phyloP scores from a whole-genome alignment of 2,797 vertebrate genomes.

The Pseudochirops corinnae region DNA sequence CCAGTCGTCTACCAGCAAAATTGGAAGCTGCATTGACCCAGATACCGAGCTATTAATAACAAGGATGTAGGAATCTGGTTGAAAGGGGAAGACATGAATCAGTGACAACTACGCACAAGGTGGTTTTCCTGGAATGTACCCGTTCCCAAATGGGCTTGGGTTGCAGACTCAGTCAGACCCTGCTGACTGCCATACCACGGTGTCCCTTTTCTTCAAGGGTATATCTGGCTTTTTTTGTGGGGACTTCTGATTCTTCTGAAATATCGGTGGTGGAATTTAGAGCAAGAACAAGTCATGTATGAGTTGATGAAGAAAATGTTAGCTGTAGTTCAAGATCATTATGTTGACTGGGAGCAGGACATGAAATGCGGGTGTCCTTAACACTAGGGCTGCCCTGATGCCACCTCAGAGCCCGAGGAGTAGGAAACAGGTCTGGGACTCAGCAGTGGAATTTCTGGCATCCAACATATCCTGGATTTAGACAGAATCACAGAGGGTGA shows the following conservation, averaged over 20 bases:
- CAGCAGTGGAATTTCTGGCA: slow-evolving; percentile 88
- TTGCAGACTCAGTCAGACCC: slow-evolving; percentile 85
- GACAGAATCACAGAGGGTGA: slow-evolving; percentile 86
- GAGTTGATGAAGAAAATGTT: slow-evolving; percentile 90
- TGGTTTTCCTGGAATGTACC: slow-evolving; percentile 87
- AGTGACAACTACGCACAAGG: slow-evolving; percentile 79
- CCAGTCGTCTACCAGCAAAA: slow-evolving; percentile 78
- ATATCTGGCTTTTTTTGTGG: slow-evolving; percentile 84
- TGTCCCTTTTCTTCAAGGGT: slow-evolving; percentile 88
- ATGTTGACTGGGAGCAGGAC: slow-evolving; percentile 87
- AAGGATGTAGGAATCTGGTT: slow-evolving; percentile 88
- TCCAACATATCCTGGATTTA: slow-evolving; percentile 88
- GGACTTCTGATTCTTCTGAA: slow-evolving; percentile 86
- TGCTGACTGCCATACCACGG: slow-evolving; percentile 81
- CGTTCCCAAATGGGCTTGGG: slow-evolving; percentile 85
- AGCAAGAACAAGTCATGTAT: slow-evolving; percentile 88
- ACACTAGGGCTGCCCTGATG: slow-evolving; percentile 87
- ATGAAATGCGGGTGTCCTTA: slow-evolving; percentile 86
- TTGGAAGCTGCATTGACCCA: slow-evolving; percentile 85
- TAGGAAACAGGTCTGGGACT: slow-evolving; percentile 87
- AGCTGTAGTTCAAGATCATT: slow-evolving; percentile 87
- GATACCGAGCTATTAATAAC: slow-evolving; percentile 85
- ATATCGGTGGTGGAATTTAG: slow-evolving; percentile 86
- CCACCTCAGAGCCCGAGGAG: slow-evolving; percentile 86
- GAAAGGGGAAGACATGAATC: slow-evolving; percentile 81